Percentiles rank a stretch among this genome's conserved stretches.
phyloP scores from a whole-genome alignment of 2,797 vertebrate species.

The Tokudaia muenninki region DNA sequence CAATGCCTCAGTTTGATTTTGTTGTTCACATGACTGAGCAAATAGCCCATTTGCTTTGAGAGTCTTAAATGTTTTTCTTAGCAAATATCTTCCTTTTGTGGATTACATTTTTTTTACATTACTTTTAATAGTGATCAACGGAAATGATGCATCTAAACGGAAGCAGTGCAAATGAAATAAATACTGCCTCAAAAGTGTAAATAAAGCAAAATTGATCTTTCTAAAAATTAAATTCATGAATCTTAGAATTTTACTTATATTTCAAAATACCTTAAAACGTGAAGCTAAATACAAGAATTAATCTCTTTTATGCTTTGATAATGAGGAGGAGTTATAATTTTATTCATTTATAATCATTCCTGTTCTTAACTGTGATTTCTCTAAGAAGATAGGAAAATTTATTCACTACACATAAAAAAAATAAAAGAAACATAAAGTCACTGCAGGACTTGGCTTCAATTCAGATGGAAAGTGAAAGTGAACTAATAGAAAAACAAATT shows the following conservation, averaged over 20 bases:
- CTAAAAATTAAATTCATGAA: background rate
- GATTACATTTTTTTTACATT: background rate
- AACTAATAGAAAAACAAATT: no score
- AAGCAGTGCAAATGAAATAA: background rate
- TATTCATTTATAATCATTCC: background rate
- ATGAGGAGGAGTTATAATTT: background rate
- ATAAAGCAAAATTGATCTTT: background rate
- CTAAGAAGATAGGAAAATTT: background rate
- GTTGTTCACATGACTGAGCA: background rate
- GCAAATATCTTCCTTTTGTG: background rate
- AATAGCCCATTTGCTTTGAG: slow-evolving; percentile 3
- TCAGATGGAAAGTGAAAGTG: background rate
- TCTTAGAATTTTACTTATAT: background rate
- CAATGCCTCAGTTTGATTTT: slow-evolving; percentile 14
- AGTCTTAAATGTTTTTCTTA: background rate
- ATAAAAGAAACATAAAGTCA: background rate
- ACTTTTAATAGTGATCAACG: background rate
- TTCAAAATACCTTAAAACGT: background rate
- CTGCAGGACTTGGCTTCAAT: background rate
- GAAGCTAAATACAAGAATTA: background rate
- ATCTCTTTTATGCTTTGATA: background rate
- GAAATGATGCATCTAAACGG: background rate
- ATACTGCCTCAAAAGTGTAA: background rate
- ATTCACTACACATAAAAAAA: background rate
- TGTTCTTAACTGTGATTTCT: background rate